Base-by-base conservation (phyloP, 2,113 vertebrate genomes). In the Xiphorhynchus elegans region DNA sequence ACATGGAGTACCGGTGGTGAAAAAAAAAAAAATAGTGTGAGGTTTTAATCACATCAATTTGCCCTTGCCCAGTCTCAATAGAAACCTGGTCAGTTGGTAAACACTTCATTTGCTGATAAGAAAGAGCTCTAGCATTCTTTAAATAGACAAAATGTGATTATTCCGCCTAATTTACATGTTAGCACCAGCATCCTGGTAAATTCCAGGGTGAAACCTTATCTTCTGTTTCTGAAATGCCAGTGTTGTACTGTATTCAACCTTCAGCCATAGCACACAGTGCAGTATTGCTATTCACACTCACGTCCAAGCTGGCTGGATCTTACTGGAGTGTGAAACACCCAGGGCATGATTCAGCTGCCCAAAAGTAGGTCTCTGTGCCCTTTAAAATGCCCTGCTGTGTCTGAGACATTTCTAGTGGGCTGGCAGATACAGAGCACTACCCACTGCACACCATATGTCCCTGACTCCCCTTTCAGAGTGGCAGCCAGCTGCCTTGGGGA, bases 181-280 rank as follows among this genome's bases (percentile, higher is more conserved):
- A 87, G 66, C 74, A 73, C 53, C 2, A 1, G 20, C 24, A 79
- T 17, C 7, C 58, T 83, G 53, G 40, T 69, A 91, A 93, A 91
- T 87, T 89, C 67, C 87, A 88, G 50, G 90, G 55, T 44, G 78
- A 93, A 95, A 73, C 46, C 26, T 93, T 94, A 85, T 76, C 81
- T 79, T 89, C 50, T 76, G 74, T 84, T 78, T 76, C 87, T 94
- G 70, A 76, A 96, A 73, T 69, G 33, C 55, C 78, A 77, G 59
- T 55, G 46, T 39, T 79, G 53, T 50, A 29, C 25, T 58, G 25
- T 15, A 78, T 87, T 85, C 70, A 85, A 31, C 25, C 17, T 81
- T 66, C 67, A 79, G 49, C 42, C 56, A 21, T 8, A 81, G 52
- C 37, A 28, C 37, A 26, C 4, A 56, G 17, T 1, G 19, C 17